Conservation (phyloP, 2,797 vertebrate species). For the Sebastes ruberrimus region DNA sequence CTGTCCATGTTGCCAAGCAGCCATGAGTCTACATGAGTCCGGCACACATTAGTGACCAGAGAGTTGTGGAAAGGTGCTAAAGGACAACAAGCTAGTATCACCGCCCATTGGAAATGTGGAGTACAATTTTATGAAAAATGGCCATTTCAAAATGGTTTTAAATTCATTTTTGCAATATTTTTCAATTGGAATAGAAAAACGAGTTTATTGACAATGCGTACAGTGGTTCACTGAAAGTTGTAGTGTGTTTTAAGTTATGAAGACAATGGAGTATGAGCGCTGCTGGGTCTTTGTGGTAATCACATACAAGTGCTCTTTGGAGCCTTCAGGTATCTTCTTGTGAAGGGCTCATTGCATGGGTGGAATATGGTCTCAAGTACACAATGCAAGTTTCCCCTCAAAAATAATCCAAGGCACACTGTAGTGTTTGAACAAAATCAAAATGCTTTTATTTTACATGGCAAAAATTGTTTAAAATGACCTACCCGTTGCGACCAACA, state of each 20-base stretch:
- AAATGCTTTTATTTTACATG: too few species aligned
- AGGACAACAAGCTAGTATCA: constrained; percentile 1
- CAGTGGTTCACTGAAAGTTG: background rate
- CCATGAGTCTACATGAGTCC: constrained; percentile 19
- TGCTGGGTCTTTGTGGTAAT: too few species aligned
- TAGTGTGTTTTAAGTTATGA: background rate
- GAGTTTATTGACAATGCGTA: background rate
- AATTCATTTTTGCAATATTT: background rate
- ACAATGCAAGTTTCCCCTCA: too few species aligned
- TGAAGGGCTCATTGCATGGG: too few species aligned
- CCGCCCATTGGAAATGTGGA: background rate
- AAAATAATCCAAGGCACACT: too few species aligned
- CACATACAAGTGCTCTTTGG: too few species aligned
- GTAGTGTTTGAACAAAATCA: too few species aligned
- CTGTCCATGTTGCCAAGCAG: constrained; percentile 51
- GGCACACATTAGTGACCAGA: background rate
- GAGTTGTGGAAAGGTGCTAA: constrained; percentile 5
- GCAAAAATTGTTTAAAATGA: too few species aligned
- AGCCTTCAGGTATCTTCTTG: too few species aligned
- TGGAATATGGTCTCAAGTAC: too few species aligned
- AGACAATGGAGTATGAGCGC: too few species aligned
- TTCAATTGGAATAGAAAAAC: background rate
- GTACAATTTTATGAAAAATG: background rate
- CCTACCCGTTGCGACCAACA: too few species aligned
- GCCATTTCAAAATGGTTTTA: background rate